These are phyloP conservation scores for Aythya baeri DNA, from an alignment of 2,113 vertebrate species.

Conservation along the genomic window DNA sequence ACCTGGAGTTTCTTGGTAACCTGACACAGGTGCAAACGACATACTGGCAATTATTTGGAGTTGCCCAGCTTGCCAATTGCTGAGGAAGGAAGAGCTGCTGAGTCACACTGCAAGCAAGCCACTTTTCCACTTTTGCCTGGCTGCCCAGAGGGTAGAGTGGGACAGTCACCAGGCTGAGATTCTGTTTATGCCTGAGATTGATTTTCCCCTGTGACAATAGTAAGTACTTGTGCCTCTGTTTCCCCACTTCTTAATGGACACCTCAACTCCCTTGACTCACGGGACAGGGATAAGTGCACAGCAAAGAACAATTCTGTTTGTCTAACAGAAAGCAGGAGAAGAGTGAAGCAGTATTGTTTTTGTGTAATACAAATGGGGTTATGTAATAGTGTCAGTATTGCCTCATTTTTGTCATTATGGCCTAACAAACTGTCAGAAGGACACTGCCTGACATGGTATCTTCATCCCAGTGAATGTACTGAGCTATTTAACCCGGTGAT, in stretches of 20 bases:
- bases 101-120: slow-evolving; percentile 43
- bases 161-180: slow-evolving; percentile 23
- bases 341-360: slow-evolving; percentile 6
- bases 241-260: not conserved
- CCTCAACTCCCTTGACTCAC: not conserved
- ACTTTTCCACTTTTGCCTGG: slow-evolving; percentile 37
- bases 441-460: slow-evolving; percentile 15
- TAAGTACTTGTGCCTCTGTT: slow-evolving; percentile 23
- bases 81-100: slow-evolving; percentile 59
- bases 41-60: slow-evolving; percentile 38
- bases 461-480: slow-evolving; percentile 53
- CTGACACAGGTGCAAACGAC: slow-evolving; percentile 11
- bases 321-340: slow-evolving; percentile 11
- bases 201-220: not conserved
- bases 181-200: not conserved
- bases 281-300: not conserved
- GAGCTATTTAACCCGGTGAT: slow-evolving; percentile 59
- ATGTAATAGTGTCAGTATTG: slow-evolving; percentile 38
- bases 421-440: slow-evolving; percentile 43
- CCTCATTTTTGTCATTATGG: slow-evolving; percentile 62
- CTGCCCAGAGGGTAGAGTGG: slow-evolving; percentile 38
- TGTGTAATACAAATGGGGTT: slow-evolving; percentile 26
- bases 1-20: not conserved
- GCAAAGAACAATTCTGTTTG: not conserved
- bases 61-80: slow-evolving; percentile 7